Evolutionary conservation across 2,113 vertebrate genomes (phyloP).

Genomic region (Grammatotria lemairii): DNA sequence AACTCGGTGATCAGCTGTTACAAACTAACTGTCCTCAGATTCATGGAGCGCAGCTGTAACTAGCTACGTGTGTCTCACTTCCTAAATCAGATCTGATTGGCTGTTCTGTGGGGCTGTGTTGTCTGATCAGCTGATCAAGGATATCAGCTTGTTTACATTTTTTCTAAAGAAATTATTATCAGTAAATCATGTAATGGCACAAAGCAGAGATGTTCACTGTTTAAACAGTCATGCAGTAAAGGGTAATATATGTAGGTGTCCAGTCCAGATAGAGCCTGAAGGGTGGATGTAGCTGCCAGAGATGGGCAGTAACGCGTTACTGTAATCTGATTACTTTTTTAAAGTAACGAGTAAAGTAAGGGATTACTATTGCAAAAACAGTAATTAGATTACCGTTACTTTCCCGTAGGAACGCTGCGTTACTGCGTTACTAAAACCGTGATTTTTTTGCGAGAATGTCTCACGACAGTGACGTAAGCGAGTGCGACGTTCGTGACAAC

Average conservation of each 20-base stretch:
- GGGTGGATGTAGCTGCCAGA: background rate
- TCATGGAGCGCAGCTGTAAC: background rate
- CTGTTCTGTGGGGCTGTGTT: rapidly evolving
- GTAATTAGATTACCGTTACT: too few species aligned
- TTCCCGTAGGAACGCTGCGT: too few species aligned
- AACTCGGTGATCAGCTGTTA: background rate
- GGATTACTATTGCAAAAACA: too few species aligned
- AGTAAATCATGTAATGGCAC: background rate
- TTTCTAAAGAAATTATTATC: background rate
- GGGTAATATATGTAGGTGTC: background rate
- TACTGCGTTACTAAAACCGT: too few species aligned
- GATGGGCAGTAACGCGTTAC: too few species aligned
- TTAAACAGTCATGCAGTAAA: background rate
- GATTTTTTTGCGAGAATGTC: too few species aligned
- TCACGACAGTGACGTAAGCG: too few species aligned
- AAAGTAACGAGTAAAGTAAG: too few species aligned
- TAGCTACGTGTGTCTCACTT: background rate
- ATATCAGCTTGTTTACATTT: background rate
- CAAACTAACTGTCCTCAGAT: background rate
- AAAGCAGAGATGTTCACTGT: background rate
- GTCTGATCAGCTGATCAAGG: background rate
- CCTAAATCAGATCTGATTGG: background rate
- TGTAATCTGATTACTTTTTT: rapidly evolving
- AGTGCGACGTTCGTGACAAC: too few species aligned
- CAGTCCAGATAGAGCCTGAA: background rate